Percentiles rank a stretch among this genome's conserved stretches.
Evolutionary conservation across 2,888 invertebrate genomes (phyloP).

Genomic region (Blastobasis lacticolella): DNA sequence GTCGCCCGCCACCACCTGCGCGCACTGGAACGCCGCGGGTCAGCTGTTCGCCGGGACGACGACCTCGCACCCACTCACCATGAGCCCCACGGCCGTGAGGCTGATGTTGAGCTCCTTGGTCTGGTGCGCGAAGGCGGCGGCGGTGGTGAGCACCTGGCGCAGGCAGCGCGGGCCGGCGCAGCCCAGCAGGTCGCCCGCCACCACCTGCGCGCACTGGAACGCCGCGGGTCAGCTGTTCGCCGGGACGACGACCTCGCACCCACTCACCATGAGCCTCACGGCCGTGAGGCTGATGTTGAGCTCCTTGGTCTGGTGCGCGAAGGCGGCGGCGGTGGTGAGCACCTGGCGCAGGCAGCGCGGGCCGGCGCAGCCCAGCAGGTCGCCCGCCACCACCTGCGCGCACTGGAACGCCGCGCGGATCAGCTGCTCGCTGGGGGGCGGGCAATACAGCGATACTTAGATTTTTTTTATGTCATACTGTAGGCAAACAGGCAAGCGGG

Average conservation of each 20-base stretch:
- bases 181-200: neutral
- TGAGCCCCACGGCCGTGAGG: too few relatives aligned
- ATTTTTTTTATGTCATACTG: too few relatives aligned
- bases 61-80: too few relatives aligned
- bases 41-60: too few relatives aligned
- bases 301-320: slow-evolving; percentile 96
- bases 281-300: slow-evolving; percentile 98
- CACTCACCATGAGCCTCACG: slow-evolving; percentile 96
- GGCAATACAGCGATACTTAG: too few relatives aligned
- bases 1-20: neutral
- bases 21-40: too few relatives aligned
- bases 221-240: slow-evolving; percentile 94
- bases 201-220: too few relatives aligned
- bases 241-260: too few relatives aligned
- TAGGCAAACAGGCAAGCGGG: too few relatives aligned
- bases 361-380: slow-evolving; percentile 91
- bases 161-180: neutral
- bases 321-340: slow-evolving; percentile 94
- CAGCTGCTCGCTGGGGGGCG: slow-evolving; percentile 81
- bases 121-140: too few relatives aligned
- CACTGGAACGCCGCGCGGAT: slow-evolving; percentile 97
- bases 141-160: neutral
- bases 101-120: neutral
- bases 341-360: slow-evolving; percentile 92
- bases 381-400: slow-evolving; percentile 94